Evolutionary conservation across 2,113 vertebrate genomes (phyloP).

Genomic region (Ameiurus melas): DNA sequence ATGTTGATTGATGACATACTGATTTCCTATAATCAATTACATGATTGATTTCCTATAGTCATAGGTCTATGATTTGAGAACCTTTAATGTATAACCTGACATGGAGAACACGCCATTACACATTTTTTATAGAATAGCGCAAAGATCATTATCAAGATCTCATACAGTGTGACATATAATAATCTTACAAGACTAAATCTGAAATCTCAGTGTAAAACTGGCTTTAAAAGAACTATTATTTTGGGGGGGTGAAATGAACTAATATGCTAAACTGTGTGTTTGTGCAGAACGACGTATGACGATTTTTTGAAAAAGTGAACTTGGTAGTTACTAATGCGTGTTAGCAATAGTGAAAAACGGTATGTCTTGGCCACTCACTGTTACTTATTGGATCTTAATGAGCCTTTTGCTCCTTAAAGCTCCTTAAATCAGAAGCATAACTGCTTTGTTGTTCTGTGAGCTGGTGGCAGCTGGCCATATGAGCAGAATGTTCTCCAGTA

Average conservation of each 20-base stretch:
- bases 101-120: not conserved
- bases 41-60: not conserved
- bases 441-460: constrained; percentile 4
- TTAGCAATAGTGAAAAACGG: not conserved
- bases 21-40: not conserved
- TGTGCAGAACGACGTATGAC: not conserved
- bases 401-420: constrained; percentile 1
- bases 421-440: not conserved
- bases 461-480: constrained; percentile 27
- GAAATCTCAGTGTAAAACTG: not conserved
- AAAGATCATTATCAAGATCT: not conserved
- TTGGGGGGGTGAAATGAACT: not conserved
- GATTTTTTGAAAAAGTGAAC: not conserved
- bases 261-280: not conserved
- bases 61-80: not conserved
- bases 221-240: not conserved
- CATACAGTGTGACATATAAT: not conserved
- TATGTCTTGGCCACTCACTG: not conserved
- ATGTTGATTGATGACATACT: not conserved
- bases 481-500: constrained; percentile 31
- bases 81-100: not conserved
- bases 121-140: not conserved
- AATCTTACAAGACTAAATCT: not conserved
- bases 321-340: not conserved
- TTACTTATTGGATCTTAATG: not conserved